phyloP scores from a whole-genome alignment of 2,888 invertebrate genomes.

The Ormyrus nitidulus region DNA sequence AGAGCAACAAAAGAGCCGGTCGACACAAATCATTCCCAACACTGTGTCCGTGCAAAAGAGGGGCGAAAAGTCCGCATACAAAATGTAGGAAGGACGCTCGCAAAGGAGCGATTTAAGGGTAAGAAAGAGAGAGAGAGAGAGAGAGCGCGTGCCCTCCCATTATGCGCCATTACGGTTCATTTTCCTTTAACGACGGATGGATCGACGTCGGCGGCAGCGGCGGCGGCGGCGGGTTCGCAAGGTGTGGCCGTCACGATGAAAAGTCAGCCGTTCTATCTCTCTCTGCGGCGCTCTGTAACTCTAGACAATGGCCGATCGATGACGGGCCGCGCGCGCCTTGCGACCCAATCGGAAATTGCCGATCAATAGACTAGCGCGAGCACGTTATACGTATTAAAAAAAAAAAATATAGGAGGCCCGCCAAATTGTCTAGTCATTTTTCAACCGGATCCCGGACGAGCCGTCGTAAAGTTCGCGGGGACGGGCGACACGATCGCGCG shows the following conservation, averaged over 20 bases:
- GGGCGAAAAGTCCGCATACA: conserved; percentile 20
- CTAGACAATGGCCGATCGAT: conserved; percentile 70
- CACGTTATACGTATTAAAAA: conserved; percentile 27
- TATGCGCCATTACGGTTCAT: conserved; percentile 70
- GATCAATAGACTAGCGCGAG: conserved; percentile 62
- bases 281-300: conserved; percentile 18
- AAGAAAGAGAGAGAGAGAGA: conserved; percentile 45
- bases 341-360: conserved; percentile 74
- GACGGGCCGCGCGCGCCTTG: conserved; percentile 59
- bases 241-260: conserved; percentile 73
- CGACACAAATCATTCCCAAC: conserved; percentile 31
- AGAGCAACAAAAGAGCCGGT: conserved; percentile 17
- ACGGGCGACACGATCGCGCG: too few relatives aligned
- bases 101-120: conserved; percentile 17
- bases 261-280: conserved; percentile 62
- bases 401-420: conserved; percentile 62
- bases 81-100: conserved; percentile 18
- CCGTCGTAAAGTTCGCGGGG: conserved; percentile 5
- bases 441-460: conserved; percentile 40
- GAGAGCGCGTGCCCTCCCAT: conserved; percentile 60
- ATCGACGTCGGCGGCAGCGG: conserved; percentile 59
- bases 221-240: conserved; percentile 55
- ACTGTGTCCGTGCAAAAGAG: not conserved
- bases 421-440: conserved; percentile 66
- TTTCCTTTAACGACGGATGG: conserved; percentile 66